phyloP scores from a whole-genome alignment of 2,113 vertebrate species.

The Microtus ochrogaster region DNA sequence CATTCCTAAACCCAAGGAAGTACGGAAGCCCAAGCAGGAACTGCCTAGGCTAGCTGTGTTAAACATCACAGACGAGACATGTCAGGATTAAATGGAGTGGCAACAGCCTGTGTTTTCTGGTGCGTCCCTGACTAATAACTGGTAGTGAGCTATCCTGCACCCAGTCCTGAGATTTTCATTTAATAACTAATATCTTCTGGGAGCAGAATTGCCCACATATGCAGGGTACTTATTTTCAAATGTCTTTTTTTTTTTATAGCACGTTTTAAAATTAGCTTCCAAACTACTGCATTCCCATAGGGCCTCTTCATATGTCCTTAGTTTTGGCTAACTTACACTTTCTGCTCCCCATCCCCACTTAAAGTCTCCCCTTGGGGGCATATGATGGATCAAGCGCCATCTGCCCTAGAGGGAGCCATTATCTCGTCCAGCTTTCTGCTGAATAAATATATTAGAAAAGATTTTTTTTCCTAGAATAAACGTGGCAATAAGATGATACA shows the following conservation, averaged over 20 bases:
- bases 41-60: not conserved
- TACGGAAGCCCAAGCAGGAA: not conserved
- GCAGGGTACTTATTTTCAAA: not conserved
- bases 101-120: not conserved
- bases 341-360: not conserved
- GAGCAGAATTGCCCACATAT: not conserved
- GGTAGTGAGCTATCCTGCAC: not conserved
- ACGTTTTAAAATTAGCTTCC: slow-evolving; percentile 2
- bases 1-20: not conserved
- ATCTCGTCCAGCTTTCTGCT: not conserved
- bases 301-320: not conserved
- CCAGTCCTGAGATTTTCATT: not conserved
- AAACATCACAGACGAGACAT: not conserved
- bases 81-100: not conserved
- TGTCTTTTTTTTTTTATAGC: not conserved
- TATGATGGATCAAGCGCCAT: not conserved
- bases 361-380: not conserved
- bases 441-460: not conserved
- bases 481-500: not conserved
- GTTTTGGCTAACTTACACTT: not conserved
- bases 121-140: not conserved
- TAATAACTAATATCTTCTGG: not conserved
- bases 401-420: not conserved
- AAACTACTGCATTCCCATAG: not conserved
- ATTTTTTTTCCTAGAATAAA: not conserved